phyloP scores from a whole-genome alignment of 2,888 invertebrate genomes.

The Parnassius orleans region DNA sequence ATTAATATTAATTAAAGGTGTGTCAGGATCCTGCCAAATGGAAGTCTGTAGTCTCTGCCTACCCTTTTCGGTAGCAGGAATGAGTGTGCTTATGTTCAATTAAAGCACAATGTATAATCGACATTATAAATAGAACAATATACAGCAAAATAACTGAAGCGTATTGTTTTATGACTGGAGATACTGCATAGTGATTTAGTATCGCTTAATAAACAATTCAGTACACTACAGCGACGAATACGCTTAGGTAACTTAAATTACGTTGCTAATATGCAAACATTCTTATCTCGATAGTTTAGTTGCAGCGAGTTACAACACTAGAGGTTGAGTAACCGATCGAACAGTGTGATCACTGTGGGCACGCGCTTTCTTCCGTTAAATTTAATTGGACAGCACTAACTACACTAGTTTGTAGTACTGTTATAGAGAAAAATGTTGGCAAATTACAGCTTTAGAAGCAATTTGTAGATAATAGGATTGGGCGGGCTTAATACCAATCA shows the following conservation, averaged over 20 bases:
- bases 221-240: slow-evolving; percentile 18
- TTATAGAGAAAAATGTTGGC: slow-evolving; percentile 1
- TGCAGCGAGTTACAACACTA: slow-evolving; percentile 63
- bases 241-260: slow-evolving; percentile 30
- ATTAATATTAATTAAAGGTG: too few relatives aligned
- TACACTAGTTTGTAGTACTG: slow-evolving; percentile 11
- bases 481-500: too few relatives aligned
- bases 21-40: too few relatives aligned
- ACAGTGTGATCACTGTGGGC: slow-evolving; percentile 49
- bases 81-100: too few relatives aligned
- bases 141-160: neutral
- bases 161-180: neutral
- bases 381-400: slow-evolving; percentile 55
- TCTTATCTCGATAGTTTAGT: slow-evolving; percentile 36
- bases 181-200: slow-evolving; percentile 3
- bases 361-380: slow-evolving; percentile 69
- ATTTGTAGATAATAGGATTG: too few relatives aligned
- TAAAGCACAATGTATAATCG: too few relatives aligned
- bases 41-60: too few relatives aligned
- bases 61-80: too few relatives aligned
- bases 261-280: slow-evolving; percentile 24
- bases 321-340: slow-evolving; percentile 48
- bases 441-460: too few relatives aligned
- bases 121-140: too few relatives aligned
- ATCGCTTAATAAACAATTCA: slow-evolving; percentile 18